These are phyloP conservation scores for Pterocles orientalis DNA, from an alignment of 2,113 vertebrate species.

Conservation along the genomic window DNA sequence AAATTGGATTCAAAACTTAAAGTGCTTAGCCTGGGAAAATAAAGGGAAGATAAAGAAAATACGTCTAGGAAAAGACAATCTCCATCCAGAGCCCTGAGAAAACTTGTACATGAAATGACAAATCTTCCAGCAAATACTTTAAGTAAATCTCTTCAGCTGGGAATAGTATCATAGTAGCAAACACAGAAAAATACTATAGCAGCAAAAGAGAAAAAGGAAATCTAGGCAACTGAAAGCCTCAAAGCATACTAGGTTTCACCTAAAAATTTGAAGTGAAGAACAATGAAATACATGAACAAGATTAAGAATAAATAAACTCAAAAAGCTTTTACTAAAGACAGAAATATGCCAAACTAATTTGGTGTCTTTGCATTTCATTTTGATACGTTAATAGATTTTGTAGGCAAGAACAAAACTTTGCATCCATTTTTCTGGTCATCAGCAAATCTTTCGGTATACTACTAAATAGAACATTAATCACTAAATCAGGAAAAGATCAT, in stretches of 20 bases:
- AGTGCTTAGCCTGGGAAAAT: neutral
- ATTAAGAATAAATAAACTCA: neutral
- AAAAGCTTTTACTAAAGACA: neutral
- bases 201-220: neutral
- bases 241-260: neutral
- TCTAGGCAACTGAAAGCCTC: neutral
- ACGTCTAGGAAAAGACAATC: neutral
- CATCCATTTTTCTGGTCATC: neutral
- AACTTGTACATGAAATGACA: neutral
- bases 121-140: neutral
- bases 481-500: neutral
- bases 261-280: neutral
- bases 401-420: neutral
- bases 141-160: neutral
- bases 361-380: neutral
- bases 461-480: neutral
- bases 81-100: neutral
- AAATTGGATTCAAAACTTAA: neutral
- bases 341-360: neutral
- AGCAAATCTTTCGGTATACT: neutral
- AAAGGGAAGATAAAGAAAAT: neutral
- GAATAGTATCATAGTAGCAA: neutral
- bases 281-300: neutral
- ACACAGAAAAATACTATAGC: neutral
- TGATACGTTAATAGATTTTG: neutral